These are phyloP conservation scores for Lophura swinhoii DNA, from an alignment of 2,797 vertebrate genomes.

Conservation along the genomic window DNA sequence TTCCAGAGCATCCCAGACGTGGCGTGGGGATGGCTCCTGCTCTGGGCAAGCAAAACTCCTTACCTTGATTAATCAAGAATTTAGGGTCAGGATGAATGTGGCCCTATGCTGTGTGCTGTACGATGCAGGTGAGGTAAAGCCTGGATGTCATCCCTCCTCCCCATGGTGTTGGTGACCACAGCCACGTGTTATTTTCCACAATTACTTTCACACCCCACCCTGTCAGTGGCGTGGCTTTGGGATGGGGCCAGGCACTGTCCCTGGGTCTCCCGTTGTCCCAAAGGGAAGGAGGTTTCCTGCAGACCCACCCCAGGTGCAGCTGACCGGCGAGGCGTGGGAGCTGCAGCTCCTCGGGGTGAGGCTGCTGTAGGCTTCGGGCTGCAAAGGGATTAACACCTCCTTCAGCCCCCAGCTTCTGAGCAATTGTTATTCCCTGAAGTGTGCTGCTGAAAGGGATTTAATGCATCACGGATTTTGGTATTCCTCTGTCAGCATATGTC, in stretches of 20 bases:
- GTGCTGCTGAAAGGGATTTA: background rate
- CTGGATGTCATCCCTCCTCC: background rate
- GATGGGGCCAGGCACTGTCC: background rate
- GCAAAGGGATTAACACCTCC: background rate
- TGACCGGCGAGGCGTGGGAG: fast-evolving
- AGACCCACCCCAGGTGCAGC: background rate
- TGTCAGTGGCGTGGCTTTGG: fast-evolving
- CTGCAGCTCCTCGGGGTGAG: background rate
- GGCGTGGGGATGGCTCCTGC: fast-evolving
- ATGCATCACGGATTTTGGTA: background rate
- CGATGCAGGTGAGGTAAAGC: background rate
- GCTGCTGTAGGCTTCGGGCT: background rate
- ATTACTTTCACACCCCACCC: fast-evolving
- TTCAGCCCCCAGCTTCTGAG: background rate
- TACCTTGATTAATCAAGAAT: fast-evolving
- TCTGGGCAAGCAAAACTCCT: background rate
- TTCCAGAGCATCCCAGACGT: background rate
- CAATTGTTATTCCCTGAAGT: background rate
- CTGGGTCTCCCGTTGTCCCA: background rate
- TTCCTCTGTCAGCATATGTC: background rate
- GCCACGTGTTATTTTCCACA: fast-evolving
- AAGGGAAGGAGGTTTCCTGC: background rate
- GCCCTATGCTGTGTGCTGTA: background rate
- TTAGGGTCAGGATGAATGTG: background rate
- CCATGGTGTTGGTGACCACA: background rate